A percentile compares a stretch with the other conserved stretches of the same genome.
Conservation (phyloP, 2,888 invertebrate genomes). For the Diploptera punctata region DNA sequence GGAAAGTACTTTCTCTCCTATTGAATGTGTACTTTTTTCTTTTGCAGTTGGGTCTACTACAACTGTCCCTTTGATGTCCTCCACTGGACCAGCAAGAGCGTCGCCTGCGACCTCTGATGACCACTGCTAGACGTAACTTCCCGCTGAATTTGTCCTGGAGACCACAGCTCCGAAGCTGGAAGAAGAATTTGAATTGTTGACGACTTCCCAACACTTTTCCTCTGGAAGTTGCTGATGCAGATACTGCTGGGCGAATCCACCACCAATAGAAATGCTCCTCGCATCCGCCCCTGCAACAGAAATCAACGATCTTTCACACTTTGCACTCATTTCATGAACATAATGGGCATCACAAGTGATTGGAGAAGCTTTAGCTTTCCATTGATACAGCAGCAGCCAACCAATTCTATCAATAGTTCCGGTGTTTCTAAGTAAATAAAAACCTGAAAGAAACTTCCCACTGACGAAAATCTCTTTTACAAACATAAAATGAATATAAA, state of each 20-base stretch:
- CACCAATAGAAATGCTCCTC: constrained; percentile 43
- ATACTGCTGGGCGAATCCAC: constrained; percentile 31
- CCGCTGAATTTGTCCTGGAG: constrained; percentile 3
- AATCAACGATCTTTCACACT: no score
- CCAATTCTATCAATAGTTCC: background rate
- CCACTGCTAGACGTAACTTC: constrained; percentile 14
- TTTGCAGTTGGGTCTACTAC: constrained; percentile 17
- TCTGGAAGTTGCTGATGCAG: constrained; percentile 26
- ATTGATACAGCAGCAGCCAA: no score
- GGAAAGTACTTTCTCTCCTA: background rate
- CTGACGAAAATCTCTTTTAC: constrained; percentile 21
- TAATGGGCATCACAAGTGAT: no score
- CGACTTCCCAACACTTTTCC: constrained; percentile 27
- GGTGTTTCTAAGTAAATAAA: constrained; percentile 17
- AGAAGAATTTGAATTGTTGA: constrained; percentile 23
- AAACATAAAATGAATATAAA: constrained; percentile 22
- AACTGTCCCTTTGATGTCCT: constrained; percentile 5
- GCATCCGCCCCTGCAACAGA: constrained; percentile 46
- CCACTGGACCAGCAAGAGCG: background rate
- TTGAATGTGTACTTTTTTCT: background rate
- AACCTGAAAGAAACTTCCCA: background rate
- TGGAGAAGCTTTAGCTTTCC: no score
- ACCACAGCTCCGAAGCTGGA: background rate
- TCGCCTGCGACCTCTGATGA: background rate
- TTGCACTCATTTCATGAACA: background rate